A percentile compares a stretch with the other conserved stretches of the same genome.
Evolutionary conservation across 1,140 invertebrate genomes (phyloP).

Genomic region (Acromyrmex heyeri): DNA sequence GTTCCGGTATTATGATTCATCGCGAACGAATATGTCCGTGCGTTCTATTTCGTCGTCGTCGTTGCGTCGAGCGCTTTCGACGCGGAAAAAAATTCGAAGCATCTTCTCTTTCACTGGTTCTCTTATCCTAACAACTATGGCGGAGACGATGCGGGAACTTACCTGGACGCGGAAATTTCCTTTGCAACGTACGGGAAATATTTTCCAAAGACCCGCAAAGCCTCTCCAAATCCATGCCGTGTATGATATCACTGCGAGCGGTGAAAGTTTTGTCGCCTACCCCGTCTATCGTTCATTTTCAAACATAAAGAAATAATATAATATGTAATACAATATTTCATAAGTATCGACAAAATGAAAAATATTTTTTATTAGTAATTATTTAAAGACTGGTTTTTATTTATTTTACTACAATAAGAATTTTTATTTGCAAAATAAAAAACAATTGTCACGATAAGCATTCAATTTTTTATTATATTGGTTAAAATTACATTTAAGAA

Average conservation of each 20-base stretch:
- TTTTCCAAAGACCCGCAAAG: constrained; percentile 76
- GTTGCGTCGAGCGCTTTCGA: constrained; percentile 13
- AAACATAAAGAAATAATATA: constrained; percentile 1
- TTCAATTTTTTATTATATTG: neutral
- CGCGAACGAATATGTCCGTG: constrained; percentile 47
- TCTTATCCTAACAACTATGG: constrained; percentile 56
- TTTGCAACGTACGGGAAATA: constrained; percentile 75
- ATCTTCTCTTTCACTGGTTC: constrained; percentile 54
- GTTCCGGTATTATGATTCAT: constrained; percentile 69
- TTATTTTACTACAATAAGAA: neutral
- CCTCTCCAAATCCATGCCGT: constrained; percentile 73
- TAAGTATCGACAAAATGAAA: neutral
- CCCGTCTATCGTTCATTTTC: neutral
- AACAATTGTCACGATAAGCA: neutral
- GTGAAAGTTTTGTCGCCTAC: constrained; percentile 74
- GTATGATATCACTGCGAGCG: constrained; percentile 57
- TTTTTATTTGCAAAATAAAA: neutral
- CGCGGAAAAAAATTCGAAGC: constrained; percentile 72
- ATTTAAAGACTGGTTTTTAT: neutral
- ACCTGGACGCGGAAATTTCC: constrained; percentile 73
- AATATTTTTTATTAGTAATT: neutral
- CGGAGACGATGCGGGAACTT: constrained; percentile 54
- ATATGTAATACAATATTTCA: constrained; percentile 9
- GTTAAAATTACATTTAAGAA: neutral
- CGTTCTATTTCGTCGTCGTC: constrained; percentile 35